These are phyloP conservation scores for Papilio elwesi DNA, from an alignment of 2,888 invertebrate genomes.

Conservation along the genomic window DNA sequence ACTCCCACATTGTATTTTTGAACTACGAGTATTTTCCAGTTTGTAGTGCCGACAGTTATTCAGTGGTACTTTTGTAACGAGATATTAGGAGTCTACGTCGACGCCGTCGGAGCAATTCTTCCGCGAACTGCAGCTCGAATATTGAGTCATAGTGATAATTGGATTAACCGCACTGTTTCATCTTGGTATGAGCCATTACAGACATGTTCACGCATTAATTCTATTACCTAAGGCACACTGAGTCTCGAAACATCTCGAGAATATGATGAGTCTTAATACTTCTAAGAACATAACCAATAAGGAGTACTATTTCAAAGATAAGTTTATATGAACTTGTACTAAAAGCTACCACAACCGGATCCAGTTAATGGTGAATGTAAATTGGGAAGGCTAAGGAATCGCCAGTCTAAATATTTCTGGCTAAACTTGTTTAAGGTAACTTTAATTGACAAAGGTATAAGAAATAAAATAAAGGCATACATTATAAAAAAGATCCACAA, in stretches of 20 bases:
- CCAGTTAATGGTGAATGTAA: too few species aligned
- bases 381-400: too few species aligned
- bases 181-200: slow-evolving; percentile 41
- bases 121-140: slow-evolving; percentile 64
- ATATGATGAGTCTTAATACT: background rate
- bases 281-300: too few species aligned
- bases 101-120: slow-evolving; percentile 54
- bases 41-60: slow-evolving; percentile 29
- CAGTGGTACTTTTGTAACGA: slow-evolving; percentile 19
- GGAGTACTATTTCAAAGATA: too few species aligned
- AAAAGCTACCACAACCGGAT: too few species aligned
- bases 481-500: slow-evolving; percentile 23
- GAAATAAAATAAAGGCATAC: background rate
- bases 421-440: too few species aligned
- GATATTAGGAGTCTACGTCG: slow-evolving; percentile 19
- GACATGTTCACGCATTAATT: slow-evolving; percentile 25
- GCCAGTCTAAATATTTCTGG: too few species aligned
- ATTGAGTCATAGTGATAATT: slow-evolving; percentile 63
- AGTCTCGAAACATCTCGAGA: slow-evolving; percentile 4
- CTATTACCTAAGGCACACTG: background rate
- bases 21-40: slow-evolving; percentile 41
- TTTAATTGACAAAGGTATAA: background rate
- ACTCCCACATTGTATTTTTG: slow-evolving; percentile 53
- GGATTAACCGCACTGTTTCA: slow-evolving; percentile 44
- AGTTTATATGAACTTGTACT: too few species aligned